A percentile compares a stretch with the other conserved stretches of the same genome.
Conservation (phyloP, 2,888 invertebrate species). For the Tipula lateralis region DNA sequence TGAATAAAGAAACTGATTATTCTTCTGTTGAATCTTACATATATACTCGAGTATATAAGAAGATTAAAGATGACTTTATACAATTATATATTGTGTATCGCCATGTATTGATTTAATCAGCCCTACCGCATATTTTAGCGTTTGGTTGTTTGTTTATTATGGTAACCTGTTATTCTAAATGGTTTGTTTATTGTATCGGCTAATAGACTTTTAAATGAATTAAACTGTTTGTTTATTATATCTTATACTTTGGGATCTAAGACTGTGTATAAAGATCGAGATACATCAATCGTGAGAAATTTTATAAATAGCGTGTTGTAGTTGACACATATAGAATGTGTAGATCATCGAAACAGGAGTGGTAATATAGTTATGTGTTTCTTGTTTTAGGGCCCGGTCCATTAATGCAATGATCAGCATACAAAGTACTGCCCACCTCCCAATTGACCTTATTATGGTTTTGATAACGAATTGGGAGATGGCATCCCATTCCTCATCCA, state of each 20-base stretch:
- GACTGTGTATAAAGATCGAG: no score
- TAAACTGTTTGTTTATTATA: background rate
- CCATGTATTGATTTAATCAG: conserved; percentile 5
- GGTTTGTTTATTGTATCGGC: background rate
- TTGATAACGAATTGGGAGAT: no score
- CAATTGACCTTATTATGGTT: no score
- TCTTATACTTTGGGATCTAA: background rate
- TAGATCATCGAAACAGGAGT: background rate
- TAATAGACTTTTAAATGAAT: background rate
- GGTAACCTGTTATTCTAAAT: conserved; percentile 15
- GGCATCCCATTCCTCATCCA: no score
- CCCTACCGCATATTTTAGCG: conserved; percentile 11
- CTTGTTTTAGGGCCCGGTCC: no score
- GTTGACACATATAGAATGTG: background rate
- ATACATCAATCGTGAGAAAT: background rate
- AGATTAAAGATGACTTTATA: conserved; percentile 24
- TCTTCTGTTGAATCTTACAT: background rate
- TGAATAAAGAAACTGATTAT: background rate
- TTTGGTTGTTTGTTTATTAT: background rate
- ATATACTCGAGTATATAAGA: background rate
- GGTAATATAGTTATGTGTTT: no score
- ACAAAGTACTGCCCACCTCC: no score
- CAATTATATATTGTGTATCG: background rate
- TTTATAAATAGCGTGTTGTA: background rate
- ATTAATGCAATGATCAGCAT: no score